phyloP scores from a whole-genome alignment of 2,888 invertebrate genomes.

The Sphinx pinastri region DNA sequence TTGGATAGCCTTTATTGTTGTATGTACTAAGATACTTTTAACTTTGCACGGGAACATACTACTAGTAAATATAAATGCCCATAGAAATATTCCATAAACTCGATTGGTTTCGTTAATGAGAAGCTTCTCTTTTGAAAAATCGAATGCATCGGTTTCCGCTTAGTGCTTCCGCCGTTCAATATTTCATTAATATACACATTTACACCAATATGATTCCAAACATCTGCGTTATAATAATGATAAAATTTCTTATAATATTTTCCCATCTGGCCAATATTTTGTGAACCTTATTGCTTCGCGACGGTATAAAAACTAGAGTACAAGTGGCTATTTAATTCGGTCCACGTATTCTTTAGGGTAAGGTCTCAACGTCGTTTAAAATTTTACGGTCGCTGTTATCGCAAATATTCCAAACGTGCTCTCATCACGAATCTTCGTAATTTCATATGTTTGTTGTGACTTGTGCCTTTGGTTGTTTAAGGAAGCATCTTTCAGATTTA shows the following conservation, averaged over 20 bases:
- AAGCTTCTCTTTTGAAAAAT: neutral
- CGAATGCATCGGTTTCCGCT: conserved; percentile 2
- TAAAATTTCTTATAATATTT: neutral
- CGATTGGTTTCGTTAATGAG: conserved; percentile 13
- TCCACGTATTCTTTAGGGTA: conserved; percentile 26
- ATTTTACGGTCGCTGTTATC: conserved; percentile 48
- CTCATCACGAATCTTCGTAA: conserved; percentile 21
- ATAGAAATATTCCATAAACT: neutral
- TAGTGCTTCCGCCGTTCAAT: neutral
- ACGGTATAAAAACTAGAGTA: conserved; percentile 15
- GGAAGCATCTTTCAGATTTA: neutral
- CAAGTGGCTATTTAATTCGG: conserved; percentile 28
- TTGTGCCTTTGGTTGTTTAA: neutral
- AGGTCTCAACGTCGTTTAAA: conserved; percentile 28
- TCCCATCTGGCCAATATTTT: conserved; percentile 1
- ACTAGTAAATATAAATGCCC: neutral
- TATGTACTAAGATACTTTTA: too few relatives aligned
- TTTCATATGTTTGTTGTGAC: conserved; percentile 21
- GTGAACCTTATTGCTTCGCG: conserved; percentile 3
- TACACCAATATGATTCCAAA: neutral
- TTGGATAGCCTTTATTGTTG: too few relatives aligned
- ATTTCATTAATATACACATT: conserved; percentile 8
- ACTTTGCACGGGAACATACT: too few relatives aligned
- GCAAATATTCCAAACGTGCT: conserved; percentile 48
- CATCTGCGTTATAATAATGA: neutral